These are phyloP conservation scores for Limosa lapponica DNA, from an alignment of 2,797 vertebrate genomes.

Conservation along the genomic window DNA sequence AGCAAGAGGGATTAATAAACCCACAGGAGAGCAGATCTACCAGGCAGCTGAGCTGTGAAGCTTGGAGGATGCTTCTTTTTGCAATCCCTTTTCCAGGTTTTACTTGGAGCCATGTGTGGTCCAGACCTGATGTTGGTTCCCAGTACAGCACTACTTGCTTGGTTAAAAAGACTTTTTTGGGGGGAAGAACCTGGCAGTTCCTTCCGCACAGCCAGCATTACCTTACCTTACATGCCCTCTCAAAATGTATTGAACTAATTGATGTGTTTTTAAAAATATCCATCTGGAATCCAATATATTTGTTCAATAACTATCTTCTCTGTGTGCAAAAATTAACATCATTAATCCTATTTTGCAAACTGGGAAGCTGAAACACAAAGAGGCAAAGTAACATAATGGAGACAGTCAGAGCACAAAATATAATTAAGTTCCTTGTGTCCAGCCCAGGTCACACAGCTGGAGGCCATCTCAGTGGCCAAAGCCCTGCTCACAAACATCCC, in stretches of 20 bases:
- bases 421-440: not conserved
- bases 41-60: not conserved
- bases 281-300: not conserved
- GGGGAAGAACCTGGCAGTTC: not conserved
- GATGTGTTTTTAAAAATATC: not conserved
- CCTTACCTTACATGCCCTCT: not conserved
- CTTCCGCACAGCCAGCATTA: not conserved
- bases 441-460: slow-evolving; percentile 35
- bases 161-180: not conserved
- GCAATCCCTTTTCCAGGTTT: not conserved
- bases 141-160: not conserved
- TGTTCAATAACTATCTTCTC: not conserved
- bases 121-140: not conserved
- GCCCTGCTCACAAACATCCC: not conserved
- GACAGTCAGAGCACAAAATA: not conserved
- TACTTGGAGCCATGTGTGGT: not conserved
- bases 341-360: not conserved
- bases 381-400: not conserved
- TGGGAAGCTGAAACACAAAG: not conserved
- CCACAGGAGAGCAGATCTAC: not conserved
- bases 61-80: not conserved
- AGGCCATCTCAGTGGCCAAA: not conserved
- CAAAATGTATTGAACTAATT: accelerated
- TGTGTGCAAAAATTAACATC: not conserved
- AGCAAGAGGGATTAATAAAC: not conserved